Percentiles rank a stretch among this genome's conserved stretches.
These are phyloP conservation scores for Drosophila orena DNA, from an alignment of 1,140 invertebrate genomes.

Conservation along the genomic window DNA sequence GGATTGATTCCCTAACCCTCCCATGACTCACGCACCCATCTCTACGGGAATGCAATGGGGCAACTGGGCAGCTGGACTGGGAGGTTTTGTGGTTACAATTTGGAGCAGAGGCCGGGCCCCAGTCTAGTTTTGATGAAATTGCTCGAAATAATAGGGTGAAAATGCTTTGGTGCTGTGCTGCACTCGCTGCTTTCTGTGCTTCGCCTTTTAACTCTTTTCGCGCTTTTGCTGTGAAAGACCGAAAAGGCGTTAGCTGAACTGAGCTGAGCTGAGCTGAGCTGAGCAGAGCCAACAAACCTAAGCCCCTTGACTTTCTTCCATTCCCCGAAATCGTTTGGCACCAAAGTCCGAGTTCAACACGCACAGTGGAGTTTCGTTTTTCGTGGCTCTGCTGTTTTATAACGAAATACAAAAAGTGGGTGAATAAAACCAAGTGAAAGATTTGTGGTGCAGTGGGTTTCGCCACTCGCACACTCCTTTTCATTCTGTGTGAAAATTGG, in stretches of 20 bases:
- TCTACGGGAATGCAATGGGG: conserved; percentile 9
- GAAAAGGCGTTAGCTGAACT: conserved; percentile 64
- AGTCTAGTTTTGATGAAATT: conserved; percentile 81
- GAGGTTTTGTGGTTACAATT: conserved; percentile 73
- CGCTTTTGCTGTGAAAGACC: conserved; percentile 74
- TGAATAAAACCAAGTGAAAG: conserved; percentile 63
- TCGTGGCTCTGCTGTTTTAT: conserved; percentile 35
- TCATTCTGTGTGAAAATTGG: conserved; percentile 60
- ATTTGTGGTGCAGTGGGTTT: conserved; percentile 65
- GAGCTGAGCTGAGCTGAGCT: conserved; percentile 27
- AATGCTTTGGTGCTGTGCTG: conserved; percentile 59
- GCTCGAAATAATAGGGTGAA: conserved; percentile 82
- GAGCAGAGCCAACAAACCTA: conserved; percentile 27
- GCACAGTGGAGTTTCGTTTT: conserved; percentile 54
- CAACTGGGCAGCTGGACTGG: conserved; percentile 40
- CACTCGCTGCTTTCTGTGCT: conserved; percentile 31
- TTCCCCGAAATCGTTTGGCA: conserved; percentile 58
- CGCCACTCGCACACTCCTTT: conserved; percentile 8
- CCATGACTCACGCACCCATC: conserved; percentile 30
- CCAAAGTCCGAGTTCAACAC: conserved; percentile 65
- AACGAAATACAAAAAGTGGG: conserved; percentile 22
- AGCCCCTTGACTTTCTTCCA: conserved; percentile 8
- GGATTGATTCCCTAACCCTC: not conserved
- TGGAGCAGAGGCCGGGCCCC: conserved; percentile 62
- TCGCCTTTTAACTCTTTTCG: conserved; percentile 77